A percentile compares a stretch with the other conserved stretches of the same genome.
Evolutionary conservation across 2,888 invertebrate species (phyloP).

Genomic region (Minunthozetes semirufus): DNA sequence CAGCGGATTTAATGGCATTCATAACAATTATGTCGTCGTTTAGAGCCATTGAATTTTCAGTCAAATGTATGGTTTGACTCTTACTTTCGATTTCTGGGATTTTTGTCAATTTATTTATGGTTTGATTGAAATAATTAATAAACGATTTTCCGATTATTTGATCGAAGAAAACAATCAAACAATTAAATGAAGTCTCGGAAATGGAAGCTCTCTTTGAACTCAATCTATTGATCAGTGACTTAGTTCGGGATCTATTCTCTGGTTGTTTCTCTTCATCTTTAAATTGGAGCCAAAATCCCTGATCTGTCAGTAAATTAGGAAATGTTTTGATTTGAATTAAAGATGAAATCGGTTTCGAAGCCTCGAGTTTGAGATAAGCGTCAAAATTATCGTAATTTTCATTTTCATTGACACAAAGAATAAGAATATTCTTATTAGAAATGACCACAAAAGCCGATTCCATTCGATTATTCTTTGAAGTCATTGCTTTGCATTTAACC

Average conservation of each 20-base stretch:
- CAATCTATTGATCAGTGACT: constrained; percentile 10
- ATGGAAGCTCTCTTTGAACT: background rate
- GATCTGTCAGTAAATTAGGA: constrained; percentile 26
- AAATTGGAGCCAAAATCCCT: constrained; percentile 33
- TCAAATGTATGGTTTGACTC: background rate
- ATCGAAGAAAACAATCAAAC: constrained; percentile 3
- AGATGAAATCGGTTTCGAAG: constrained; percentile 12
- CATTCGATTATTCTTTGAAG: background rate
- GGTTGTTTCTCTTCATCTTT: background rate
- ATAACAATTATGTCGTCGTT: constrained; percentile 7
- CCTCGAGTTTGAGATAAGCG: constrained; percentile 1
- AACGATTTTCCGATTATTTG: constrained; percentile 8
- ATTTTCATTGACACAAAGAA: background rate
- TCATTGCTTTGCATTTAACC: constrained; percentile 5
- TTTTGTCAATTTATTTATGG: background rate
- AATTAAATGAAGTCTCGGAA: background rate
- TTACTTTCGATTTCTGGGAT: background rate
- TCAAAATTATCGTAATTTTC: constrained; percentile 15
- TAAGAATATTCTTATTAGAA: constrained; percentile 16
- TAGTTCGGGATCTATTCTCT: background rate
- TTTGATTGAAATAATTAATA: constrained; percentile 9
- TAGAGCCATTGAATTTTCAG: background rate
- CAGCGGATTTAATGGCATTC: background rate
- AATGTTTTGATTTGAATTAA: constrained; percentile 17
- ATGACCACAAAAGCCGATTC: constrained; percentile 17